Percentiles rank a stretch among this genome's conserved stretches.
Evolutionary conservation across 2,888 invertebrate genomes (phyloP).

Genomic region (Stenoptilia bipunctidactyla): DNA sequence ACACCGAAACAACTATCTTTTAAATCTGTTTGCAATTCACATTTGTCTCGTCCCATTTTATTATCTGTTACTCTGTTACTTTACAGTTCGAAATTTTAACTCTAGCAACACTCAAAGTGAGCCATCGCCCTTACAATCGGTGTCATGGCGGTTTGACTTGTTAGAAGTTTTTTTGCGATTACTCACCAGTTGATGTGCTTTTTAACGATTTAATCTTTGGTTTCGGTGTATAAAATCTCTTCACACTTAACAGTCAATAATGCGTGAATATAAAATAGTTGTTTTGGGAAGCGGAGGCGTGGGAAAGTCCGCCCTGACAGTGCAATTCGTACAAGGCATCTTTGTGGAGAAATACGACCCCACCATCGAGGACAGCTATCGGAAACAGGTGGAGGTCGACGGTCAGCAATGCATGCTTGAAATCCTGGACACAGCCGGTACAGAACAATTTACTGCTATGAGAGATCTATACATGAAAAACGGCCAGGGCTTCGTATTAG

Average conservation of each 20-base stretch:
- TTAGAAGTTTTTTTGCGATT: conserved; percentile 67
- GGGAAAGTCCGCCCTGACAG: conserved; percentile 98
- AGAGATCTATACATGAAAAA: conserved; percentile 99
- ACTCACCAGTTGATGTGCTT: conserved; percentile 66
- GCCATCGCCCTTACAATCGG: conserved; percentile 71
- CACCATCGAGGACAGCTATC: conserved; percentile 99
- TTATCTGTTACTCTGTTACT: no score
- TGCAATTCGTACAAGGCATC: conserved; percentile 98
- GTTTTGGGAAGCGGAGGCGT: conserved; percentile 99
- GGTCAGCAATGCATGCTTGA: conserved; percentile 99
- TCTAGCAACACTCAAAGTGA: conserved; percentile 58
- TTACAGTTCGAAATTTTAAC: no score
- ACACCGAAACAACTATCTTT: no score
- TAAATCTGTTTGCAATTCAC: no score
- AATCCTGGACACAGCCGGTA: conserved; percentile 99
- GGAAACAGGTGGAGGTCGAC: conserved; percentile 99
- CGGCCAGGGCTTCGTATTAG: conserved; percentile 99
- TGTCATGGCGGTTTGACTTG: conserved; percentile 73
- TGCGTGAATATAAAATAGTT: conserved; percentile 99
- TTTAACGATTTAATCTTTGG: conserved; percentile 58
- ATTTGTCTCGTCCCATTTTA: no score
- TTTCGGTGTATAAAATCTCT: conserved; percentile 45
- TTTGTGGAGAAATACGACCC: conserved; percentile 99
- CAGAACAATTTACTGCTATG: conserved; percentile 99
- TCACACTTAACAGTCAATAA: conserved; percentile 68